phyloP scores from a whole-genome alignment of 2,888 invertebrate species.

The Cactoblastis cactorum region DNA sequence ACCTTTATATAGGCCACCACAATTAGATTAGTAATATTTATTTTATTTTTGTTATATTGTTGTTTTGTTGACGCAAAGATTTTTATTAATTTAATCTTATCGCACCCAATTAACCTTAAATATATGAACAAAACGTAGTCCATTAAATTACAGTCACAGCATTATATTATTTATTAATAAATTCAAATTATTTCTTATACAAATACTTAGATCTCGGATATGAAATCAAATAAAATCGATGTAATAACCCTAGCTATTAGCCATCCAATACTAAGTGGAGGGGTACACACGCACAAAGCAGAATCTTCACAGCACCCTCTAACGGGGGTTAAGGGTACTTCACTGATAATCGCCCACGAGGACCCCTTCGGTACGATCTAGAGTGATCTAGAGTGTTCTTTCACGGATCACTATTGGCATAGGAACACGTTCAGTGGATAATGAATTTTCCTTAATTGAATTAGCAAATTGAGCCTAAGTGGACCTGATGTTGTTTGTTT shows the following conservation, averaged over 20 bases:
- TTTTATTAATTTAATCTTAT: no score
- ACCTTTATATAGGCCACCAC: no score
- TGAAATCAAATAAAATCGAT: constrained; percentile 17
- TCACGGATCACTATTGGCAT: constrained; percentile 61
- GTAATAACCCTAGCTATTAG: constrained; percentile 43
- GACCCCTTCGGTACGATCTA: no score
- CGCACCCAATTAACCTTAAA: no score
- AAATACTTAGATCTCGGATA: background rate
- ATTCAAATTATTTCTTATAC: no score
- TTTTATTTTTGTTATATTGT: no score
- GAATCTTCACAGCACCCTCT: constrained; percentile 45
- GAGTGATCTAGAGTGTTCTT: constrained; percentile 67
- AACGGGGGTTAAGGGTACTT: constrained; percentile 57
- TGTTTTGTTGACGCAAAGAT: no score
- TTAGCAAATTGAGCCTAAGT: constrained; percentile 48
- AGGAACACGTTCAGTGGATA: constrained; percentile 65
- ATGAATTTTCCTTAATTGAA: constrained; percentile 69
- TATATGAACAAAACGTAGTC: no score
- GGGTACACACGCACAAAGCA: constrained; percentile 53
- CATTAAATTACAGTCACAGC: no score
- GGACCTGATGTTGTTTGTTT: constrained; percentile 30
- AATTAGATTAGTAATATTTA: no score
- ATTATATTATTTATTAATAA: no score
- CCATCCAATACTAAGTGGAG: constrained; percentile 45
- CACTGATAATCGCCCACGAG: constrained; percentile 66